Conservation (phyloP, 2,888 invertebrate species). For the Hybos culiciformis region DNA sequence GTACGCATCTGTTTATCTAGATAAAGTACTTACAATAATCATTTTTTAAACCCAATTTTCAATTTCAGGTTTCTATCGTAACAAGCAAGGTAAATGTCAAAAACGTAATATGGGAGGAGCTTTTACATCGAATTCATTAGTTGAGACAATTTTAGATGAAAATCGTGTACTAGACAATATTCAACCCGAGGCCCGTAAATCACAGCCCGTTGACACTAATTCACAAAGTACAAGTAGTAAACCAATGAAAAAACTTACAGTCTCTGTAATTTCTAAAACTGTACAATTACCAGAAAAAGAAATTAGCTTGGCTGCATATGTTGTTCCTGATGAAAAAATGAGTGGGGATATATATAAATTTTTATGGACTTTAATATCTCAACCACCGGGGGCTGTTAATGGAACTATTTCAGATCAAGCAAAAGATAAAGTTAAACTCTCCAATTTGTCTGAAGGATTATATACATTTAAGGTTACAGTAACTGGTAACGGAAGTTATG, state of each 20-base stretch:
- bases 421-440: constrained; percentile 67
- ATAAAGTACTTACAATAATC: too few relatives aligned
- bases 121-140: constrained; percentile 19
- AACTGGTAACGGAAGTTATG: constrained; percentile 61
- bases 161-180: too few relatives aligned
- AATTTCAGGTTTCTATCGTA: constrained; percentile 45
- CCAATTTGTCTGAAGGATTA: constrained; percentile 71
- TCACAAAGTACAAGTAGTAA: constrained; percentile 22
- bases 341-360: constrained; percentile 69
- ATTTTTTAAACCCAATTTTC: too few relatives aligned
- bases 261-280: constrained; percentile 62
- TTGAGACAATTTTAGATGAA: constrained; percentile 15
- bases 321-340: constrained; percentile 58
- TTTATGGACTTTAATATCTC: constrained; percentile 74
- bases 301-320: constrained; percentile 68
- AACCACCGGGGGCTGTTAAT: constrained; percentile 63
- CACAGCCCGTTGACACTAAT: neutral
- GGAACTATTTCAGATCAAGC: constrained; percentile 72
- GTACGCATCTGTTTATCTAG: too few relatives aligned
- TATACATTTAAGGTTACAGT: constrained; percentile 79
- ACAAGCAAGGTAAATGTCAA: constrained; percentile 34
- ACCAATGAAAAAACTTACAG: constrained; percentile 51
- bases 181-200: too few relatives aligned
- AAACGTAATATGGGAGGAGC: constrained; percentile 20
- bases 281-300: constrained; percentile 73